Evolutionary conservation across 2,797 vertebrate genomes (phyloP), one percentile per base, ranked within the genome.

Genomic region (Sus cebifrons): DNA sequence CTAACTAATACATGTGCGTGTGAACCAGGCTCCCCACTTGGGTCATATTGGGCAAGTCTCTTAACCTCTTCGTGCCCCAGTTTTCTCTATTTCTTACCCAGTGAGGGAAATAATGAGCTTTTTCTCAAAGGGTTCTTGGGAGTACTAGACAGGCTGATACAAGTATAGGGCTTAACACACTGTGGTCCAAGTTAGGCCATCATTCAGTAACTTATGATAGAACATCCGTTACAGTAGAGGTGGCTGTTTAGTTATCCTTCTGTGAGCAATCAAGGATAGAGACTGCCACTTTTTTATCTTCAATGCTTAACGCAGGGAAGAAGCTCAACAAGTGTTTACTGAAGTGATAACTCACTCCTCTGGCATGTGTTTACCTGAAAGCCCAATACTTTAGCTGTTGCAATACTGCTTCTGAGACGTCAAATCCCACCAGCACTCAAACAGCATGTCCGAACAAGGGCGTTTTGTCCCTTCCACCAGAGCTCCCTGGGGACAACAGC

Each of bases 161-260:
- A 2, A 1, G 20, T 10, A 4, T 18, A 74, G 62, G 15, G 6
- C 54, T 52, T 11, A 67, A 16, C 3, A 1, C 21, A 17, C 52
- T 65, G 68, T 23, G 8, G 32, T 1, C 4, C 13, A 4, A 3
- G 17, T 18, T 10, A 12, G 60, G 9, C 15, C 14, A 49, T 49
- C 60, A 0, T 3, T 29, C 65, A n/a, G n/a, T 54, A 27, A 23
- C 29, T 13, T 17, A 12, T 10, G n/a, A 2, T 27, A 4, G 15
- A 12, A 13, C 0, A 7, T 8, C 7, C 2, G 0, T 10, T 32
- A 54, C 27, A 29, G 1, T 44, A 0, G 58, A 6, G 3, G 1
- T 10, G 23, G 18, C 54, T n/a, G 2, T 10, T 25, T 44, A 8
- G 32, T 14, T 25, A 1, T 8, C 21, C 70, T 44, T 23, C 64